Evolutionary conservation across 2,797 vertebrate species (phyloP).

Genomic region (Cercopithecus petaurista): DNA sequence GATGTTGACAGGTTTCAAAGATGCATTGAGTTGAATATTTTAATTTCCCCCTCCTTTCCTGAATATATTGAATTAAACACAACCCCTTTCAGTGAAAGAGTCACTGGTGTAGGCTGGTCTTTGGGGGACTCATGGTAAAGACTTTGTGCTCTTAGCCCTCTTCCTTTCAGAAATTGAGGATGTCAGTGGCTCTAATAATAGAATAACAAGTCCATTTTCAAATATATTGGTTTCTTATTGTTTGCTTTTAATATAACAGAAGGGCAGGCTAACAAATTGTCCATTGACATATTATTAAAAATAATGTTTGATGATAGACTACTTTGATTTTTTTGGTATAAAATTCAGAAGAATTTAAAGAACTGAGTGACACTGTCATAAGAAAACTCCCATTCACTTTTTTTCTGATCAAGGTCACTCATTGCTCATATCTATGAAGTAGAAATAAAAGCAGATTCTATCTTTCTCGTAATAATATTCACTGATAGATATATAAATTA

Average conservation of each 20-base stretch:
- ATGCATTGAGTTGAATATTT: conserved; percentile 23
- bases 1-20: not conserved
- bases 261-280: not conserved
- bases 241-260: not conserved
- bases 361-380: not conserved
- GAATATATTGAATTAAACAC: not conserved
- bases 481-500: not conserved
- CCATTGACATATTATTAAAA: not conserved
- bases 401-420: not conserved
- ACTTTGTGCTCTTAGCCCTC: not conserved
- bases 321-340: not conserved
- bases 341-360: conserved; percentile 27
- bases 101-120: not conserved
- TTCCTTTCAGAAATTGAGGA: not conserved
- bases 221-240: not conserved
- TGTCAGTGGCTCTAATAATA: not conserved
- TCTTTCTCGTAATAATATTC: not conserved
- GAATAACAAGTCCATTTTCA: not conserved
- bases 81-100: not conserved
- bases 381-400: not conserved
- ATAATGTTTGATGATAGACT: conserved; percentile 12
- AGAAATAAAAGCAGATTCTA: not conserved
- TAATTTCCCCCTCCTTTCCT: not conserved
- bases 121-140: not conserved
- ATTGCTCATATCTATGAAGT: not conserved